These are phyloP conservation scores for Acanthosoma haemorrhoidale DNA, from an alignment of 2,888 invertebrate genomes.

Conservation along the genomic window DNA sequence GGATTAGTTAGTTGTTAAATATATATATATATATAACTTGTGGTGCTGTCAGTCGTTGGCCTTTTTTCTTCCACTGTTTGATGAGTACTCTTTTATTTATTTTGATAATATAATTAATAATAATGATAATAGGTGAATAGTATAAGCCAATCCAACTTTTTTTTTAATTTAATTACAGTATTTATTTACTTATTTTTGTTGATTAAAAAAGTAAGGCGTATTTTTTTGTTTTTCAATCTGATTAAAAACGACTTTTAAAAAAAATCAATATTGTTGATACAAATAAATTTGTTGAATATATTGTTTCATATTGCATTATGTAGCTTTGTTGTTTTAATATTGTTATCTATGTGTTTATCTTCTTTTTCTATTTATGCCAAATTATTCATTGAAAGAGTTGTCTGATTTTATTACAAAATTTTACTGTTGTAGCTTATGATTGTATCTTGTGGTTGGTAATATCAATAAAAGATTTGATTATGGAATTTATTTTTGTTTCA, in stretches of 20 bases:
- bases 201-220: neutral
- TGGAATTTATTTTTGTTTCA: neutral
- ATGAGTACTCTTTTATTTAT: constrained; percentile 12
- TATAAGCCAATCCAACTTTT: neutral
- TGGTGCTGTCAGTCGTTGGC: constrained; percentile 12
- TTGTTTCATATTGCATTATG: neutral
- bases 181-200: constrained; percentile 12
- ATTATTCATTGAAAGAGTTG: neutral
- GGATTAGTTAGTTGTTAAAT: neutral
- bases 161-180: neutral
- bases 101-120: neutral
- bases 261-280: neutral
- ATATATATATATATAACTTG: neutral
- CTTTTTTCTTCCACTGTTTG: constrained; percentile 8
- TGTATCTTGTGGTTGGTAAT: constrained; percentile 2
- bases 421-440: neutral
- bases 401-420: neutral
- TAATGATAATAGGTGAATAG: constrained; percentile 8
- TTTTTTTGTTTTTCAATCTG: neutral
- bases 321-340: neutral
- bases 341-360: neutral
- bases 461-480: constrained; percentile 3
- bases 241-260: neutral
- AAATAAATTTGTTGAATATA: neutral
- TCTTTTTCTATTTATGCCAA: neutral